Conservation (phyloP, 1,140 invertebrate species). For the Telenomus remus region DNA sequence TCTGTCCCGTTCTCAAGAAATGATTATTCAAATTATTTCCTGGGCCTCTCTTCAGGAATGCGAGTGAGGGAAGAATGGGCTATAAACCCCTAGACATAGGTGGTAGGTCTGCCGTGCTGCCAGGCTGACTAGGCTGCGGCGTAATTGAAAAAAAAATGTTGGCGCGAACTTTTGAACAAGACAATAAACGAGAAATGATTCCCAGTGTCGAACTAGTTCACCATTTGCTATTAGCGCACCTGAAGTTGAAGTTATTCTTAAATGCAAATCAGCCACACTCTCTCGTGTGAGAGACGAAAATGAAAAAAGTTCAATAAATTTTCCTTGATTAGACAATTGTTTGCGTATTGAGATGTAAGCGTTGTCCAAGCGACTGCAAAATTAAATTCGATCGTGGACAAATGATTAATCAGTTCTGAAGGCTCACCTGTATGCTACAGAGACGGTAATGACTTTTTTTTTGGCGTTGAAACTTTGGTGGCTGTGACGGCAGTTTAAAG, state of each 20-base stretch:
- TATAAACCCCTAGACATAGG: too few relatives aligned
- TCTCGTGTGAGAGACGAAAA: not conserved
- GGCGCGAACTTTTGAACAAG: constrained; percentile 4
- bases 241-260: not conserved
- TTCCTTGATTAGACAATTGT: not conserved
- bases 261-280: not conserved
- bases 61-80: too few relatives aligned
- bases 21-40: too few relatives aligned
- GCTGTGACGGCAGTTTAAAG: too few relatives aligned
- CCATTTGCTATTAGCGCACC: not conserved
- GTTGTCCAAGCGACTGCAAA: not conserved
- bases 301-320: constrained; percentile 1
- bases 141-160: too few relatives aligned
- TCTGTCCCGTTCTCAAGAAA: too few relatives aligned
- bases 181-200: constrained; percentile 1
- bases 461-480: too few relatives aligned
- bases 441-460: too few relatives aligned
- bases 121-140: too few relatives aligned
- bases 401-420: constrained; percentile 1
- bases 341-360: not conserved
- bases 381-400: not conserved
- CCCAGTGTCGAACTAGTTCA: not conserved
- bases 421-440: not conserved
- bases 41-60: too few relatives aligned
- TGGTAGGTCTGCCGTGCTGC: too few relatives aligned